Evolutionary conservation across 2,113 vertebrate species (phyloP).

Genomic region (Odobenus rosmarus): DNA sequence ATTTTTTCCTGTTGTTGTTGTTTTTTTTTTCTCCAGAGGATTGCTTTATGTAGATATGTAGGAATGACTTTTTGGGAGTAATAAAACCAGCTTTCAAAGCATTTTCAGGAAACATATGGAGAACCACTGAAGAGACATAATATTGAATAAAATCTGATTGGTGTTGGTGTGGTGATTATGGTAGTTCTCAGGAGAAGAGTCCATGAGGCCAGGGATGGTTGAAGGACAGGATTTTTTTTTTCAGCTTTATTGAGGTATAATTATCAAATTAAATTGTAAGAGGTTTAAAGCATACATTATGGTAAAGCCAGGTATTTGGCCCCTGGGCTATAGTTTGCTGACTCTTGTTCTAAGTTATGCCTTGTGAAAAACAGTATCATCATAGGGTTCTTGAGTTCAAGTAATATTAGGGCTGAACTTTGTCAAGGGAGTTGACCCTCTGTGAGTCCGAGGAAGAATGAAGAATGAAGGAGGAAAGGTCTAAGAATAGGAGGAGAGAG

Average conservation of each 20-base stretch:
- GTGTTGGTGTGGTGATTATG: background rate
- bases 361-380: background rate
- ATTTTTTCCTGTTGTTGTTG: background rate
- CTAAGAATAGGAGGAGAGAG: background rate
- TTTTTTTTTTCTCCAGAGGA: background rate
- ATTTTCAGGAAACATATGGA: background rate
- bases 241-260: background rate
- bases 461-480: background rate
- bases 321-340: rapidly evolving
- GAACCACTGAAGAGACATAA: background rate
- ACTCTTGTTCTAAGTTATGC: background rate
- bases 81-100: background rate
- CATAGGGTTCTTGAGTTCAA: background rate
- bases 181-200: background rate
- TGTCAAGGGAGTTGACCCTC: background rate
- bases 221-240: background rate
- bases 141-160: background rate
- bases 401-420: background rate
- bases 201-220: background rate
- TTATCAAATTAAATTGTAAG: background rate
- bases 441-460: background rate
- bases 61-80: background rate
- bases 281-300: background rate
- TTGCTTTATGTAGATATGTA: background rate
- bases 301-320: too few species aligned